These are phyloP conservation scores for Heliconius eleuchia DNA, from an alignment of 1,140 invertebrate genomes.

Conservation along the genomic window DNA sequence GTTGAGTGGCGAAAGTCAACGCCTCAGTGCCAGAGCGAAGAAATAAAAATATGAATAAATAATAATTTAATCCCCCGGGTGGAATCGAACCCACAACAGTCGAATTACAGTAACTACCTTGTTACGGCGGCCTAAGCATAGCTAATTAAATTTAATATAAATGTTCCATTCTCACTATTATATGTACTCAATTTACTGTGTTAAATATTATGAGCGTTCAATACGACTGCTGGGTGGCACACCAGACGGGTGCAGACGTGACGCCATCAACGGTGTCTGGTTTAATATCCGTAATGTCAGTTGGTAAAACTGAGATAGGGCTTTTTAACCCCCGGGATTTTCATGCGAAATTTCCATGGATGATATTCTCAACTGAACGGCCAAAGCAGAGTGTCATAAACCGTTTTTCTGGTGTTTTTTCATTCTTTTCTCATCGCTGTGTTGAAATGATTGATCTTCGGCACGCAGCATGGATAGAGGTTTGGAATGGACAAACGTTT, in stretches of 20 bases:
- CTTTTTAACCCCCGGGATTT: constrained; percentile 19
- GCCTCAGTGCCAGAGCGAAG: too few species aligned
- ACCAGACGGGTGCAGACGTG: constrained; percentile 1
- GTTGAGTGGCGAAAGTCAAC: too few species aligned
- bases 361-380: constrained; percentile 24
- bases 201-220: neutral
- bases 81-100: too few species aligned
- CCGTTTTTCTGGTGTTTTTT: neutral
- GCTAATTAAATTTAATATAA: neutral
- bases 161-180: neutral
- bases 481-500: too few species aligned
- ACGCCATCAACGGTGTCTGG: constrained; percentile 20
- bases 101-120: too few species aligned
- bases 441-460: neutral
- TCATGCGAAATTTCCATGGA: constrained; percentile 12
- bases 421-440: neutral
- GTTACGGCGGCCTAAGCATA: too few species aligned
- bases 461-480: neutral
- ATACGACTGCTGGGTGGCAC: neutral
- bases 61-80: too few species aligned
- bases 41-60: too few species aligned
- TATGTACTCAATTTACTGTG: neutral
- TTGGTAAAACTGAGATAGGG: constrained; percentile 20
- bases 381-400: constrained; percentile 21
- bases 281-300: constrained; percentile 23